Evolutionary conservation across 2,888 invertebrate species (phyloP).

Genomic region (Ormyrus rosae): DNA sequence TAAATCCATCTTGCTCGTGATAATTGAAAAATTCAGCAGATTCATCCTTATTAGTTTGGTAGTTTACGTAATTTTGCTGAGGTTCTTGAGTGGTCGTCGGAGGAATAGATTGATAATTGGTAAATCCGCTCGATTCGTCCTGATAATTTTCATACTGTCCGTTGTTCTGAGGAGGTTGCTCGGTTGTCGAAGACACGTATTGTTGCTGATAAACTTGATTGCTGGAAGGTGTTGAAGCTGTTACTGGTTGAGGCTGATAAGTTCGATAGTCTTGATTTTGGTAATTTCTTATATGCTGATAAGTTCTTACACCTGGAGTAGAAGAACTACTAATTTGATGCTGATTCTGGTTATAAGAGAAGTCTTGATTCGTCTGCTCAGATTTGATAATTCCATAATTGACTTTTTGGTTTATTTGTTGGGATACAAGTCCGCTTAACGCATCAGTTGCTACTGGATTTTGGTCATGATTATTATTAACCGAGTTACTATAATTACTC

Average conservation of each 20-base stretch:
- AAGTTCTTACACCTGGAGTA: slow-evolving; percentile 44
- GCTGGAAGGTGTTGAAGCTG: slow-evolving; percentile 1
- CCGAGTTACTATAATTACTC: slow-evolving; percentile 43
- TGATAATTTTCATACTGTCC: slow-evolving; percentile 11
- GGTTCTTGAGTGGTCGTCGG: neutral
- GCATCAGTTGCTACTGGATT: slow-evolving; percentile 54
- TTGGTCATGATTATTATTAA: slow-evolving; percentile 38
- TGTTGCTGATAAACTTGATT: neutral
- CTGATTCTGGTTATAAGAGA: slow-evolving; percentile 1
- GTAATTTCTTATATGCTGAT: slow-evolving; percentile 39
- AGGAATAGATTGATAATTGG: slow-evolving; percentile 4
- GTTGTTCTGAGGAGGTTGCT: slow-evolving; percentile 11
- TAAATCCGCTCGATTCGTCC: neutral
- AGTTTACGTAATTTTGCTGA: neutral
- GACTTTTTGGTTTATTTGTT: slow-evolving; percentile 59
- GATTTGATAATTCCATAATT: slow-evolving; percentile 46
- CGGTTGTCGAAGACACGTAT: neutral
- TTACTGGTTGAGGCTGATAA: slow-evolving; percentile 6
- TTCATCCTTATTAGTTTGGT: neutral
- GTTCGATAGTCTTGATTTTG: slow-evolving; percentile 12
- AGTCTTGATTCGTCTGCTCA: neutral
- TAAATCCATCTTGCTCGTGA: neutral
- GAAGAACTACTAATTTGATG: slow-evolving; percentile 36
- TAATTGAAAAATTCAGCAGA: neutral
- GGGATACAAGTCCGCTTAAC: slow-evolving; percentile 61